Percentiles rank a stretch among this genome's conserved stretches.
phyloP scores from a whole-genome alignment of 30 jellyfish, hydroid and myxozoan genomes.

The Aurelia sp. region DNA sequence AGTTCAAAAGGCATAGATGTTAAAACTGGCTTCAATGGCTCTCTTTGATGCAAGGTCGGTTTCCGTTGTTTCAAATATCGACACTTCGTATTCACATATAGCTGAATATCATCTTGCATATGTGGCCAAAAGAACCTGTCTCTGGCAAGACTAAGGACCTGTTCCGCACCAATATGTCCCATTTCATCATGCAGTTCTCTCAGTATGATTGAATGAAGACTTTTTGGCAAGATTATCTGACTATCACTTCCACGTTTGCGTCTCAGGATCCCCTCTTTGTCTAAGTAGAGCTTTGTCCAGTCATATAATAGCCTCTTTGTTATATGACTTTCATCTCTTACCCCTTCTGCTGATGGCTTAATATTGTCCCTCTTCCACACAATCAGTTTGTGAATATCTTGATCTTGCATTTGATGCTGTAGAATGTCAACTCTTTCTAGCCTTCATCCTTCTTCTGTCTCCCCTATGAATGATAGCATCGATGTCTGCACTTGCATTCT shows the following conservation, averaged over 20 bases:
- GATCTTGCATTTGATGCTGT: constrained; percentile 25
- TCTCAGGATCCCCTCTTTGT: constrained; percentile 28
- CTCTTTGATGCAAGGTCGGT: constrained; percentile 21
- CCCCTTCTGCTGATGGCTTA: constrained; percentile 29
- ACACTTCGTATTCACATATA: constrained; percentile 10
- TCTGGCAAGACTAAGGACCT: too few species aligned
- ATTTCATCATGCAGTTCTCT: too few species aligned
- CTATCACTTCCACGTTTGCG: constrained; percentile 18
- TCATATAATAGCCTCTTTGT: constrained; percentile 31
- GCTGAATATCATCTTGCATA: constrained; percentile 28
- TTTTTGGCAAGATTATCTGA: not conserved
- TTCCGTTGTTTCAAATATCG: constrained; percentile 37
- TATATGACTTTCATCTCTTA: constrained; percentile 10
- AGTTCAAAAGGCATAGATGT: constrained; percentile 40
- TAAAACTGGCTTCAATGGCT: constrained; percentile 23
- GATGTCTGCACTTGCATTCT: not conserved
- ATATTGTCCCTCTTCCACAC: constrained; percentile 2
- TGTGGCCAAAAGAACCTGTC: too few species aligned
- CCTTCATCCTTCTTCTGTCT: not conserved
- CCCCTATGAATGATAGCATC: not conserved
- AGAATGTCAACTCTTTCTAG: constrained; percentile 20
- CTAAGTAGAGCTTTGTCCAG: constrained; percentile 24
- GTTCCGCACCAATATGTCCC: too few species aligned
- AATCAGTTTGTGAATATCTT: too few species aligned
- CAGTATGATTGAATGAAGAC: too few species aligned